Conservation (phyloP, 2,888 invertebrate genomes). For the Mythimna loreyi region DNA sequence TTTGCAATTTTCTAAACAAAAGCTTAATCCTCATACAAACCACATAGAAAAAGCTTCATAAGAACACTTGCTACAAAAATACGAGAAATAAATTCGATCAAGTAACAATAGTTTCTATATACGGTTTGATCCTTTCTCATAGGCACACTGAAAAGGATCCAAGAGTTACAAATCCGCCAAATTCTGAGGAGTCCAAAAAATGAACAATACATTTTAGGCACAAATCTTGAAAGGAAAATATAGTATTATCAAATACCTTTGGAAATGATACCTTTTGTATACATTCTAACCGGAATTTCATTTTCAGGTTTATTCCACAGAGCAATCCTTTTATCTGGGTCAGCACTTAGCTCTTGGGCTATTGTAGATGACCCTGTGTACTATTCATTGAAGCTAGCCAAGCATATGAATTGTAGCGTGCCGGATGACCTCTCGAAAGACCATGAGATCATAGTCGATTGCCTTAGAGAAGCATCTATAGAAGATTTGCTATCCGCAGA, state of each 20-base stretch:
- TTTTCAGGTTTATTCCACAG: conserved; percentile 95
- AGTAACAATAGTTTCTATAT: conserved; percentile 48
- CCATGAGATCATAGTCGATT: conserved; percentile 96
- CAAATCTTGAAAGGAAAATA: conserved; percentile 46
- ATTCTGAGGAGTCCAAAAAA: conserved; percentile 47
- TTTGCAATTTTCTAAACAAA: conserved; percentile 16
- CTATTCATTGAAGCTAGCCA: conserved; percentile 95
- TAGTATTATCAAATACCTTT: conserved; percentile 39
- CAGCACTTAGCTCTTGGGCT: conserved; percentile 97
- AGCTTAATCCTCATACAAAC: conserved; percentile 15
- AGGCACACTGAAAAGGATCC: conserved; percentile 52
- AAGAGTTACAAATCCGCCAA: conserved; percentile 50
- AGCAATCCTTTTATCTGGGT: conserved; percentile 96
- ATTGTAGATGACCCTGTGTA: conserved; percentile 96
- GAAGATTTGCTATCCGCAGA: conserved; percentile 94
- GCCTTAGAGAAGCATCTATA: conserved; percentile 94
- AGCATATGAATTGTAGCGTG: conserved; percentile 95
- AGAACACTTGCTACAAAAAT: conserved; percentile 31
- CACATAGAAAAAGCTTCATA: conserved; percentile 21
- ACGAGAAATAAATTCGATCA: conserved; percentile 55
- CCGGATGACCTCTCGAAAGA: conserved; percentile 95
- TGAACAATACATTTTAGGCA: conserved; percentile 47
- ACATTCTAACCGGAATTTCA: conserved; percentile 32
- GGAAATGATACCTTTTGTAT: conserved; percentile 42
- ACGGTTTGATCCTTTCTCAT: conserved; percentile 53